phyloP scores from a whole-genome alignment of 2,113 vertebrate species.

The Erinaceus europaeus region DNA sequence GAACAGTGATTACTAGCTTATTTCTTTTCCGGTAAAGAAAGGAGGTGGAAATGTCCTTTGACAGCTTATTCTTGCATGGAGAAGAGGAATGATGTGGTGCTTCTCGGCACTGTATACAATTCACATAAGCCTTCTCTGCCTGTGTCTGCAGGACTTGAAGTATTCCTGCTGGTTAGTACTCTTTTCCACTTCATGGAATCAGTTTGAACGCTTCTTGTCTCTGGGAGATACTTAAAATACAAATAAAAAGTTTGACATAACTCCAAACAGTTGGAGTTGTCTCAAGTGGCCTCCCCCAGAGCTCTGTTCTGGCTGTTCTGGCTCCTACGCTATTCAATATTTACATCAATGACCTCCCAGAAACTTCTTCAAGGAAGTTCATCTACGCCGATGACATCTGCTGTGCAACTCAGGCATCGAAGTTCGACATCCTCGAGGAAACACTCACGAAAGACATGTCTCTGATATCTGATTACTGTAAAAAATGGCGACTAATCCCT shows the following conservation, averaged over 20 bases:
- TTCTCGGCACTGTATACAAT: background rate
- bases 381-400: too few relatives aligned
- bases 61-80: slow-evolving; percentile 3
- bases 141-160: background rate
- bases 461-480: too few relatives aligned
- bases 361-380: too few relatives aligned
- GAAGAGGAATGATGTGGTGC: background rate
- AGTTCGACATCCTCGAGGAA: too few relatives aligned
- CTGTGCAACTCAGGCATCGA: too few relatives aligned
- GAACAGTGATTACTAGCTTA: slow-evolving; percentile 38
- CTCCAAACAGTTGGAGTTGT: background rate
- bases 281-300: too few relatives aligned
- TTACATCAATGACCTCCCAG: too few relatives aligned
- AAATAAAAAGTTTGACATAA: slow-evolving; percentile 15
- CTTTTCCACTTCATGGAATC: background rate
- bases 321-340: too few relatives aligned
- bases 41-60: slow-evolving; percentile 38
- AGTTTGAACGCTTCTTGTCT: slow-evolving; percentile 4
- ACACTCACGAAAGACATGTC: too few relatives aligned
- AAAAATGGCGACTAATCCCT: too few relatives aligned
- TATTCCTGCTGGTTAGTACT: slow-evolving; percentile 14
- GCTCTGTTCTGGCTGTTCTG: too few relatives aligned
- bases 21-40: slow-evolving; percentile 25
- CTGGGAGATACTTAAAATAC: slow-evolving; percentile 8
- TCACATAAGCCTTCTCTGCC: background rate